Conservation (phyloP, 1,140 invertebrate genomes). For the Drosophila nigromelanica region DNA sequence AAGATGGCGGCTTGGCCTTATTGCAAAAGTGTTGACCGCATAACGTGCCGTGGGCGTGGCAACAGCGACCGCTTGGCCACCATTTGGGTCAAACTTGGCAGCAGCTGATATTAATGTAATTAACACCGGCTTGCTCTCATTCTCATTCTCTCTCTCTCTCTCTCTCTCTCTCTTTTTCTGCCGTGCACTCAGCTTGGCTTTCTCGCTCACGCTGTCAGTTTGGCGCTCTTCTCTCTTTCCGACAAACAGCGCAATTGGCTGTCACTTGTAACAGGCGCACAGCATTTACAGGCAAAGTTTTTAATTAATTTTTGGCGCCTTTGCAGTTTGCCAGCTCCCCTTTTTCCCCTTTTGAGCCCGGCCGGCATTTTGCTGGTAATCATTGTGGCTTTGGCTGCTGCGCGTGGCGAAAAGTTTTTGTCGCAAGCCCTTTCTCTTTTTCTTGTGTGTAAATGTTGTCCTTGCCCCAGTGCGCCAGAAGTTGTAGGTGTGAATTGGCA, state of each 20-base stretch:
- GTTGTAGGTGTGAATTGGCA: constrained; percentile 61
- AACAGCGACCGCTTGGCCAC: not conserved
- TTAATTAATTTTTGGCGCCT: constrained; percentile 68
- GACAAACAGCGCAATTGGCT: constrained; percentile 53
- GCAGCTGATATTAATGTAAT: constrained; percentile 61
- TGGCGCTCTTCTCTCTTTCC: constrained; percentile 32
- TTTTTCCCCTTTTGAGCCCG: not conserved
- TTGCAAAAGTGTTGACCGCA: constrained; percentile 77
- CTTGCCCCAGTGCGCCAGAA: constrained; percentile 45
- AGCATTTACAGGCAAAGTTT: constrained; percentile 41
- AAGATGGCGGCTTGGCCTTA: constrained; percentile 52
- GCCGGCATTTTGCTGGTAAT: constrained; percentile 30
- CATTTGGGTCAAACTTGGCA: constrained; percentile 63
- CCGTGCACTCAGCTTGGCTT: constrained; percentile 2
- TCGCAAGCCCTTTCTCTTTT: constrained; percentile 12
- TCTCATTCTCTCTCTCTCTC: constrained; percentile 20
- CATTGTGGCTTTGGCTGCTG: constrained; percentile 42
- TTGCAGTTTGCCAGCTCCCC: constrained; percentile 4
- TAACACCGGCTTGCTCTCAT: constrained; percentile 46
- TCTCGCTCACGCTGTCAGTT: constrained; percentile 17
- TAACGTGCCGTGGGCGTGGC: constrained; percentile 30
- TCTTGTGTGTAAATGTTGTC: constrained; percentile 29
- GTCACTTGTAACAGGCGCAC: constrained; percentile 71
- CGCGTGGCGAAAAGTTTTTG: constrained; percentile 41
- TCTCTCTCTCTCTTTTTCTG: constrained; percentile 22